These are phyloP conservation scores for Bubalus kerabau DNA, from an alignment of 2,113 vertebrate genomes.

Conservation along the genomic window DNA sequence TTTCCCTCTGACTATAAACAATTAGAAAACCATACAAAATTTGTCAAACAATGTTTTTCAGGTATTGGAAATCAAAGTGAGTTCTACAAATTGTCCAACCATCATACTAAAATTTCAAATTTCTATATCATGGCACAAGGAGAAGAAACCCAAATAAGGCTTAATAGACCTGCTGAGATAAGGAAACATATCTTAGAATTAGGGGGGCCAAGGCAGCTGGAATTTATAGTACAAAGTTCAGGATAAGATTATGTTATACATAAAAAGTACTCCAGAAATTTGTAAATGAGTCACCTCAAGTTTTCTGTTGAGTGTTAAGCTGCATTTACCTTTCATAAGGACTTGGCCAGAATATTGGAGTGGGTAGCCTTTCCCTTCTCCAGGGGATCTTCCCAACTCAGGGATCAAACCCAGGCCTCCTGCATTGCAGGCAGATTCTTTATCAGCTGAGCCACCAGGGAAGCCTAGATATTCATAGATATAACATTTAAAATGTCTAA, in stretches of 20 bases:
- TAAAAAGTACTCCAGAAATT: not conserved
- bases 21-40: not conserved
- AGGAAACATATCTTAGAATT: not conserved
- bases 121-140: not conserved
- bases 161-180: not conserved
- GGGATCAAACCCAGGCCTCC: not conserved
- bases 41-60: not conserved
- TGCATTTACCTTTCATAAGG: not conserved
- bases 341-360: not conserved
- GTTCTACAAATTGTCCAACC: not conserved
- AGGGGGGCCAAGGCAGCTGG: not conserved
- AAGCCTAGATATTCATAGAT: not conserved
- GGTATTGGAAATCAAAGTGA: not conserved
- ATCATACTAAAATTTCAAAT: not conserved
- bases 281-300: not conserved
- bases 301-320: not conserved
- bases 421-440: not conserved
- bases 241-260: not conserved
- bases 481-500: not conserved
- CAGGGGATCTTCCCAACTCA: not conserved
- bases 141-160: not conserved
- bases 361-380: not conserved
- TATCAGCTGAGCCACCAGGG: not conserved
- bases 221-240: not conserved
- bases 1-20: not conserved